A percentile compares a stretch with the other conserved stretches of the same genome.
Conservation (phyloP, 2,797 vertebrate species). For the Gallinago nigripennis region DNA sequence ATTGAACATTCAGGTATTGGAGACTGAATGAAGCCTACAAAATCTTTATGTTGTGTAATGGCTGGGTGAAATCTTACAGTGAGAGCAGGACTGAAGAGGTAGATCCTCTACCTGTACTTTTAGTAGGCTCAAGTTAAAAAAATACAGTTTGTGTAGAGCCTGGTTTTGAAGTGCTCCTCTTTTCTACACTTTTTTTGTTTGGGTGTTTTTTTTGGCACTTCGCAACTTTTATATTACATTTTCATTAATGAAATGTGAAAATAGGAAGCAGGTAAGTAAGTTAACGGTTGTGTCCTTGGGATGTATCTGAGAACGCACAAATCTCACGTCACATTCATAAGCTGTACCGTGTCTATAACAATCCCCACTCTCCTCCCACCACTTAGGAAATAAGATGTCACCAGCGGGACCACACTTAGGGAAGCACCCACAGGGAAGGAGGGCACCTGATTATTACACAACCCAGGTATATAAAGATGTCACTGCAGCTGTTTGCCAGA, state of each 20-base stretch:
- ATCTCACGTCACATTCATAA: not conserved
- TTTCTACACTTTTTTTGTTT: not conserved
- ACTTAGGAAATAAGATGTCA: not conserved
- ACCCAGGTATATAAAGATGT: not conserved
- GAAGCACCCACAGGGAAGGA: not conserved
- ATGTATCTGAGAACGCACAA: not conserved
- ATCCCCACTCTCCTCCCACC: not conserved
- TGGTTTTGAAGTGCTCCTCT: not conserved
- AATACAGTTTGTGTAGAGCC: not conserved
- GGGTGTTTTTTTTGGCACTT: not conserved
- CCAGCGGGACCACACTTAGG: not conserved
- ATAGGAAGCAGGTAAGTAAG: not conserved
- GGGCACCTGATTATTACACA: not conserved
- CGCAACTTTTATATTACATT: not conserved
- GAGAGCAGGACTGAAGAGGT: not conserved
- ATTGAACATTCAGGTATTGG: not conserved
- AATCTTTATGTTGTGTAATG: not conserved
- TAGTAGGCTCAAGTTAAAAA: not conserved
- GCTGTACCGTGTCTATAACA: not conserved
- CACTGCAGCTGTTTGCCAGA: not conserved
- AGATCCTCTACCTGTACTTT: not conserved
- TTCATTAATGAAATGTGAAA: constrained; percentile 9
- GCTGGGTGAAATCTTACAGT: not conserved
- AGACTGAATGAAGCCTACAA: not conserved
- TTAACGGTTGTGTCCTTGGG: not conserved